Percentiles rank a stretch among this genome's conserved stretches.
These are phyloP conservation scores for Pristionchus mayeri DNA, from an alignment of 2,888 invertebrate species.

Conservation along the genomic window DNA sequence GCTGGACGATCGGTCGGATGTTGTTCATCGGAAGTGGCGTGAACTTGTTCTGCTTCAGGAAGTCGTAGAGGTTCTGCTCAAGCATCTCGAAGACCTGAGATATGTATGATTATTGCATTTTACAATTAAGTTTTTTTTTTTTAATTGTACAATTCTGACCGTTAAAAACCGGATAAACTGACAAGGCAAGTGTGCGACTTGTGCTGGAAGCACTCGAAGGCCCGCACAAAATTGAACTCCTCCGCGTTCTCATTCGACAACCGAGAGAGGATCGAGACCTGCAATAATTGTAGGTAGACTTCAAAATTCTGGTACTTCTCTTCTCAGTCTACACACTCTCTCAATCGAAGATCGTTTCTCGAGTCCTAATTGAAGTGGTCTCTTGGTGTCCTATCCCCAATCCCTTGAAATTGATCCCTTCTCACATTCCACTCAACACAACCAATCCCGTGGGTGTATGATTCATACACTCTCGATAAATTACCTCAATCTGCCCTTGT, in stretches of 20 bases:
- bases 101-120: constrained; percentile 40
- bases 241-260: constrained; percentile 94
- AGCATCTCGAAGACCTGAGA: constrained; percentile 87
- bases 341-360: no score
- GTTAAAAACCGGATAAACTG: constrained; percentile 81
- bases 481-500: constrained; percentile 98
- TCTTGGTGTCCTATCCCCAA: background rate
- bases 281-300: background rate
- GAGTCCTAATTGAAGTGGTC: no score
- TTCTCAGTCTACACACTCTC: no score
- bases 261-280: constrained; percentile 77
- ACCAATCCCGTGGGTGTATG: no score
- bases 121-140: no score
- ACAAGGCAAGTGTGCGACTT: constrained; percentile 98
- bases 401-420: no score
- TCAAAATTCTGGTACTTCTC: no score
- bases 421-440: no score
- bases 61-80: constrained; percentile 99
- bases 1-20: constrained; percentile 98
- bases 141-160: constrained; percentile 54
- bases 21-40: constrained; percentile 97
- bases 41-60: constrained; percentile 99
- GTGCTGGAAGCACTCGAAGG: constrained; percentile 98
- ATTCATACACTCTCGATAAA: no score
- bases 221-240: constrained; percentile 99